Evolutionary conservation across 1,140 invertebrate genomes (phyloP), one percentile per base, ranked within the genome.

Genomic region (Sycobia sp.): DNA sequence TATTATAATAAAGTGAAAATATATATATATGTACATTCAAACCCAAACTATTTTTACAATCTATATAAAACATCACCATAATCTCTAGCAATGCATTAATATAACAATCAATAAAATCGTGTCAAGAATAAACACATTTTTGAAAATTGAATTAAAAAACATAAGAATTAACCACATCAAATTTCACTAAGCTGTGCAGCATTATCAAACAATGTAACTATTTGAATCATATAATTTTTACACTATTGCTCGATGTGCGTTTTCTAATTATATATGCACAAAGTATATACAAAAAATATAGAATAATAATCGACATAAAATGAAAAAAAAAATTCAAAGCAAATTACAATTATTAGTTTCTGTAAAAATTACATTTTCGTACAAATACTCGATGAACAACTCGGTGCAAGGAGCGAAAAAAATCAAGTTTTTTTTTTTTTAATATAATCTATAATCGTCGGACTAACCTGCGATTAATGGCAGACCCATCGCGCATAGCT

Each of bases 391-490:
- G 41, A 65, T 65, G 62, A 65, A 65, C 62, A 54, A 59, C 49
- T 65, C 56, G 49, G 62, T 59, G 47, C 41, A 50, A 57, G 27
- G 36, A 57, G 36, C 49, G 47, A 49, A 34, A 32, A 9, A 34
- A 46, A 38, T 47, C 27, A 22, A 13, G n/a, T n/a, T n/a, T n/a
- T n/a, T n/a, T n/a, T n/a, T n/a, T 54, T 49, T 65, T 71, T 64
- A 73, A 72, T 74, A 74, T 74, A 76, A 76, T 74, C 72, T 72
- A 66, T 77, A 67, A 67, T 62, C 76, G 71, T 76, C 71, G 68
- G 72, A 80, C 77, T 80, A 81, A 81, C 79, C 79, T 79, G 78
- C 79, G 73, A 75, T 73, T 69, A n/a, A 76, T 69, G 32, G 23
- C 60, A 20, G 39, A 61, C 34, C 46, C 47, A 38, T 18, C 36